These are phyloP conservation scores for Drosophila neotestacea DNA, from an alignment of 2,888 invertebrate species.

Conservation along the genomic window DNA sequence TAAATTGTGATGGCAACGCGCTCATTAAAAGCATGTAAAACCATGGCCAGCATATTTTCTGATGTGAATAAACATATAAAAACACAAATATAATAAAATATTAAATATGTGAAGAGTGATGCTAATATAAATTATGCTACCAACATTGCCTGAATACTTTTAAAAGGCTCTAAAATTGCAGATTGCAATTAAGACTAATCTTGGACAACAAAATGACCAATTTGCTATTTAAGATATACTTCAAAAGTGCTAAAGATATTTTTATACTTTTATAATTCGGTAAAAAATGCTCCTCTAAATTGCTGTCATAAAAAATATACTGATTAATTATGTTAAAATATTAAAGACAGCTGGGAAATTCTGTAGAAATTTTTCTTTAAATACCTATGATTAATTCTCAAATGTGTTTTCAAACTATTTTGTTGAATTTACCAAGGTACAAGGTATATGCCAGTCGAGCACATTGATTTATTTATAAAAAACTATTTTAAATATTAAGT, in stretches of 20 bases:
- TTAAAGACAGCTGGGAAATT: not conserved
- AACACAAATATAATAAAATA: constrained; percentile 27
- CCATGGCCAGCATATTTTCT: constrained; percentile 46
- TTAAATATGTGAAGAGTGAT: not conserved
- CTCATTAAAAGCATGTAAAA: constrained; percentile 70
- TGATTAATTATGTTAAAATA: not conserved
- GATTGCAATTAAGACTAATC: not conserved
- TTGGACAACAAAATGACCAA: not conserved
- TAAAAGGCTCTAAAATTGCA: not conserved
- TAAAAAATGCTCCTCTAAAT: not conserved
- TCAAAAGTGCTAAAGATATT: not conserved
- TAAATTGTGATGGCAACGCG: constrained; percentile 30
- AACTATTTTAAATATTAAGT: constrained; percentile 24
- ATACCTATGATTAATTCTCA: not conserved
- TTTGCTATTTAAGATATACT: not conserved
- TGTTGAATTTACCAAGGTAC: not conserved
- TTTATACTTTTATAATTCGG: not conserved
- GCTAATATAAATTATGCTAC: constrained; percentile 5
- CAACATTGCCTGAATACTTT: not conserved
- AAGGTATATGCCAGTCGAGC: not conserved
- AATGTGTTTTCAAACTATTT: not conserved
- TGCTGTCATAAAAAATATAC: not conserved
- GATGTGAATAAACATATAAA: constrained; percentile 40
- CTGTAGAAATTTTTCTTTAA: not conserved
- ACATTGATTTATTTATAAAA: not conserved